Conservation (phyloP, 2,888 invertebrate genomes). For the Platycheirus albimanus region DNA sequence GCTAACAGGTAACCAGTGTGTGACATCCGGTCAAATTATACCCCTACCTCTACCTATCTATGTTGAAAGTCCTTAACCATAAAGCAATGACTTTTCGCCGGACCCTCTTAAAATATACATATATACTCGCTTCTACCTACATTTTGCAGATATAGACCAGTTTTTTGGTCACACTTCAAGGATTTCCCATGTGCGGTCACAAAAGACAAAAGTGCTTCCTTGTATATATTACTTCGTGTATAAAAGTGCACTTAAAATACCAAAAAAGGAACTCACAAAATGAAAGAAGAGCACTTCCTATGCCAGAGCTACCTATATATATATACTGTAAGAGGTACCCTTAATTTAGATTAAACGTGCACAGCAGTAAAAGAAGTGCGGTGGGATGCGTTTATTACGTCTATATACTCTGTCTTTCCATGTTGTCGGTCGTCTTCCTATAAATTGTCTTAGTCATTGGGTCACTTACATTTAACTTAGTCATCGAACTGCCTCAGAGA, state of each 20-base stretch:
- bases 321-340: constrained; percentile 22
- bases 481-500: constrained; percentile 54
- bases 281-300: constrained; percentile 53
- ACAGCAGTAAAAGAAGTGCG: constrained; percentile 2
- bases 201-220: constrained; percentile 58
- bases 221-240: constrained; percentile 36
- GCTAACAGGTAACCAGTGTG: constrained; percentile 59
- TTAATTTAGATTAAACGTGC: constrained; percentile 30
- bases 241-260: constrained; percentile 43
- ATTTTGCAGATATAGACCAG: constrained; percentile 44
- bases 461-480: constrained; percentile 51
- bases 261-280: no score
- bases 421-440: constrained; percentile 6
- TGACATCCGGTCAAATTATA: constrained; percentile 54
- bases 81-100: constrained; percentile 15
- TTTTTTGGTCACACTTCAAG: constrained; percentile 71
- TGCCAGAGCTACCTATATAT: constrained; percentile 9
- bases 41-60: neutral
- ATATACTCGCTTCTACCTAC: neutral
- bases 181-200: constrained; percentile 60
- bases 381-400: constrained; percentile 32
- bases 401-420: neutral
- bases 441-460: constrained; percentile 60
- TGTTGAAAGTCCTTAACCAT: constrained; percentile 42
- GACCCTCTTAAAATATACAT: constrained; percentile 22